phyloP scores from a whole-genome alignment of 2,113 vertebrate species.

The Vicugna pacos region DNA sequence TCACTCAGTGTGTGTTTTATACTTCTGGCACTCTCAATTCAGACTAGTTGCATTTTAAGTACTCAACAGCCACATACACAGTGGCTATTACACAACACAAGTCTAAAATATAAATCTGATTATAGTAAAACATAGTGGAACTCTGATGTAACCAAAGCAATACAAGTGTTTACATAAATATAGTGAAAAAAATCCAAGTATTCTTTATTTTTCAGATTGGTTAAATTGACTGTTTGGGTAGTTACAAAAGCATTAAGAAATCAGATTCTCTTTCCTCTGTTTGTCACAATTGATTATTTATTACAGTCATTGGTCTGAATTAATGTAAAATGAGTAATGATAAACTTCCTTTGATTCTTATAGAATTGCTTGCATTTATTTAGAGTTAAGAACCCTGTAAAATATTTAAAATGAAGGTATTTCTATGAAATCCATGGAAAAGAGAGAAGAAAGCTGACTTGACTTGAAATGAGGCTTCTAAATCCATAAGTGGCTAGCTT shows the following conservation, averaged over 20 bases:
- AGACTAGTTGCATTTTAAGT: background rate
- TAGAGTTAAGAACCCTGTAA: background rate
- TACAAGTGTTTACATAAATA: background rate
- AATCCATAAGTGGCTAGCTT: background rate
- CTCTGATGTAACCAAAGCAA: background rate
- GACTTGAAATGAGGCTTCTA: background rate
- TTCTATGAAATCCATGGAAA: background rate
- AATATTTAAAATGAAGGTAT: background rate
- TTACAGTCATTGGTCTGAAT: background rate
- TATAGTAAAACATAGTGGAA: background rate
- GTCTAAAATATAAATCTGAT: background rate
- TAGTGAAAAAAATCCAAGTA: background rate
- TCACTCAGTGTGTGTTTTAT: background rate
- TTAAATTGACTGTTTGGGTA: background rate
- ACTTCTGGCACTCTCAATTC: background rate
- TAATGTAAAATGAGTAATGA: background rate
- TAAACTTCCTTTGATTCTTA: slow-evolving; percentile 28
- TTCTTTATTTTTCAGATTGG: background rate
- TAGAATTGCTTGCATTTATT: background rate
- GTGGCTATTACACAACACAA: background rate
- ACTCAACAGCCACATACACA: background rate
- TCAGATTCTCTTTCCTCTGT: background rate
- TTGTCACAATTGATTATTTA: background rate
- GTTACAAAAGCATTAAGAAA: background rate
- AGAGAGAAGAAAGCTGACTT: background rate